Evolutionary conservation across 2,797 vertebrate species (phyloP).

Genomic region (Hoplostethus atlanticus): DNA sequence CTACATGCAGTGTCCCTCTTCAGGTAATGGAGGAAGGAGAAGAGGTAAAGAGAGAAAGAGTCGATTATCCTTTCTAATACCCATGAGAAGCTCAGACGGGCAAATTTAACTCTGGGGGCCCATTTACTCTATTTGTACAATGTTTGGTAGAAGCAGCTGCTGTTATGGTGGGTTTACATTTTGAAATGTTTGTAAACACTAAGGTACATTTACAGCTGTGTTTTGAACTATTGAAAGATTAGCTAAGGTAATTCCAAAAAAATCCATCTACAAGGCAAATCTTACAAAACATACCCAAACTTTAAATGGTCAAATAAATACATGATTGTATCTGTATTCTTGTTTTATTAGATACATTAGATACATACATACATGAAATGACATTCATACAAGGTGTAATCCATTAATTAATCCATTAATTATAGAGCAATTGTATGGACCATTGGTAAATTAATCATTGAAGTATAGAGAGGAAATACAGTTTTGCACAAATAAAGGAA

Average conservation of each 20-base stretch:
- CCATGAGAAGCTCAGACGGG: slow-evolving; percentile 6
- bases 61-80: slow-evolving; percentile 27
- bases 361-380: slow-evolving; percentile 14
- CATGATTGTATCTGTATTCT: background rate
- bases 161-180: background rate
- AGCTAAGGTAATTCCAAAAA: background rate
- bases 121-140: background rate
- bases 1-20: background rate
- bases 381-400: slow-evolving; percentile 9
- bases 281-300: background rate
- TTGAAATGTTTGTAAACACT: too few relatives aligned
- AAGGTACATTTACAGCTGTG: too few relatives aligned
- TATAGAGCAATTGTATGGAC: slow-evolving; percentile 14
- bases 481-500: background rate
- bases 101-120: slow-evolving; percentile 4
- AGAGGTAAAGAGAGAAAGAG: slow-evolving; percentile 10
- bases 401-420: background rate
- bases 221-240: too few relatives aligned
- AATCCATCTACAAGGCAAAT: background rate
- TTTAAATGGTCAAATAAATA: background rate
- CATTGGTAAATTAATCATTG: background rate
- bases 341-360: slow-evolving; percentile 43
- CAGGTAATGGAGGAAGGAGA: slow-evolving; percentile 8
- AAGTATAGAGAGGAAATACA: background rate
- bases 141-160: too few relatives aligned